Base-by-base conservation (phyloP, 1,140 invertebrate genomes). In the Nixonia krombeini region DNA sequence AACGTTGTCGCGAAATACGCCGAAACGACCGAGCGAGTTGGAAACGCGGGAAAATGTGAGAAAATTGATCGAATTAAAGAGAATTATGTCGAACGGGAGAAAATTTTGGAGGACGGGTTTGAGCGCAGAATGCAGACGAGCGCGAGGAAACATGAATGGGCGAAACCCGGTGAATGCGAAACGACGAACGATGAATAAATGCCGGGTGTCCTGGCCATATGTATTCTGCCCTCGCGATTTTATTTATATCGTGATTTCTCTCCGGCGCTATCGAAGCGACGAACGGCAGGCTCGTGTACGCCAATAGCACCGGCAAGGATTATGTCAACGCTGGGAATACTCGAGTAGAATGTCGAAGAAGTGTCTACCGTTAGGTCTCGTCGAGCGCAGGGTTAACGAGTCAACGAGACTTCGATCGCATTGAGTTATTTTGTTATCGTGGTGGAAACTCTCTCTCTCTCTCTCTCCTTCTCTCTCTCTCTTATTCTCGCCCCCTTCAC, bases 341-440 rank as follows among this genome's bases (percentile, higher is more conserved):
- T 64, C 44, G 52, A 66, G 59, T 67, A 61, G 64, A 72, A 65
- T 62, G 49, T 59, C 61, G 41, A 53, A 61, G 49, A 53, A 46
- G n/a, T 40, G 40, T 66, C 53, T 70, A 65, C 68, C 68, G 68
- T 71, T 71, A 71, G 49, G 42, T 45, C 49, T 55, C 57, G 53
- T 50, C 49, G 68, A 59, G 57, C 38, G 47, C 66, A 66, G 62
- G 69, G 62, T 69, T 64, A 68, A 71, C 59, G 68, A 70, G 62
- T 66, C 49, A 56, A 61, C 29, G 49, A 66, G 58, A 67, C 55
- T 47, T 59, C 57, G 51, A 51, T 66, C n/a, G n/a, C 67, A 72
- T 70, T 75, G 67, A 75, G 53, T 70, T 65, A 49, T 74, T 72
- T 70, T 47, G 56, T 49, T 66, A 68, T 72, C 70, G 33, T 59